These are phyloP conservation scores for Gadopsis marmoratus DNA, from an alignment of 2,797 vertebrate species.

Conservation along the genomic window DNA sequence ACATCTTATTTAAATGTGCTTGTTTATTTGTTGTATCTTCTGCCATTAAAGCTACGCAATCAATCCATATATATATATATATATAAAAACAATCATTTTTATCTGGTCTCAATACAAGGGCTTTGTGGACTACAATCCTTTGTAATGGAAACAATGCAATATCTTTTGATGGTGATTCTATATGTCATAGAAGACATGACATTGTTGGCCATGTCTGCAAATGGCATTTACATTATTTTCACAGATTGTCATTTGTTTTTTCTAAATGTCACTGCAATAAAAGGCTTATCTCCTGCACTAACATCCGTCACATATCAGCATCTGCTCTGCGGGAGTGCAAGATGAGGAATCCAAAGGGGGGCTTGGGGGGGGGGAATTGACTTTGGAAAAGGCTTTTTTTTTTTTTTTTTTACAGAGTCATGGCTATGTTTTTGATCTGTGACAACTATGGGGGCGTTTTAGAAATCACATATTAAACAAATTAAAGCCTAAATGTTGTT, in stretches of 20 bases:
- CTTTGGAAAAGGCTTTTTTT: not conserved
- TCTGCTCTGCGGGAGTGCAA: slow-evolving; percentile 38
- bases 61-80: not conserved
- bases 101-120: not conserved
- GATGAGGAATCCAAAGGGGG: slow-evolving; percentile 11
- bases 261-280: slow-evolving; percentile 70
- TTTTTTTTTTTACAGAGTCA: not conserved
- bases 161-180: slow-evolving; percentile 23
- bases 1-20: not conserved
- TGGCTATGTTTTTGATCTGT: not conserved
- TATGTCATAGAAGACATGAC: slow-evolving; percentile 32
- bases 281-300: slow-evolving; percentile 57
- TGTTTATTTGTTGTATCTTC: not conserved
- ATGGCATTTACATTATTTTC: slow-evolving; percentile 62
- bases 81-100: not conserved
- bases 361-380: too few species aligned
- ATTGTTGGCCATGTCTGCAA: slow-evolving; percentile 54
- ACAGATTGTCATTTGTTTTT: slow-evolving; percentile 59
- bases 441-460: not conserved
- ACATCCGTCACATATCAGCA: slow-evolving; percentile 55
- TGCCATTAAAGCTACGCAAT: not conserved
- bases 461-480: not conserved
- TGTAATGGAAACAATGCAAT: slow-evolving; percentile 31
- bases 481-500: slow-evolving; percentile 1
- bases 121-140: slow-evolving; percentile 22